Evolutionary conservation across 2,888 invertebrate species (phyloP).

Genomic region (Ormyrus nitidulus): DNA sequence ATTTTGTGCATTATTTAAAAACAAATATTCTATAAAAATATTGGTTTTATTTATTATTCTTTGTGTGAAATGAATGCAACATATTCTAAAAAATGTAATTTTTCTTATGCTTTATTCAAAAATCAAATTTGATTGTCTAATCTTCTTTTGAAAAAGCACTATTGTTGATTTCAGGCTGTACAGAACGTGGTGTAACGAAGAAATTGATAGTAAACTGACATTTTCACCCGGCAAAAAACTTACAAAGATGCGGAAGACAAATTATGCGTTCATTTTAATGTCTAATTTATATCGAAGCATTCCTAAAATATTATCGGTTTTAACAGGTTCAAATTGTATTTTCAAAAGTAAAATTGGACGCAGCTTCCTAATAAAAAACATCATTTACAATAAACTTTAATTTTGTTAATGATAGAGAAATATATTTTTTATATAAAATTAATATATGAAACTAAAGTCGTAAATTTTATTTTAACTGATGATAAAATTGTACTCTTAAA

Average conservation of each 20-base stretch:
- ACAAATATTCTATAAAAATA: slow-evolving; percentile 49
- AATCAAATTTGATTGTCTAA: slow-evolving; percentile 32
- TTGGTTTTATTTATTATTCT: slow-evolving; percentile 40
- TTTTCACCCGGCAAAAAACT: slow-evolving; percentile 51
- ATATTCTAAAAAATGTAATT: slow-evolving; percentile 25
- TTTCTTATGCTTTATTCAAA: slow-evolving; percentile 41
- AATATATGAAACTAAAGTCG: slow-evolving; percentile 26
- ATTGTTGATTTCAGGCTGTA: slow-evolving; percentile 57
- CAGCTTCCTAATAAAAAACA: slow-evolving; percentile 35
- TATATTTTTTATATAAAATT: slow-evolving; percentile 32
- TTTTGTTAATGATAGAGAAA: slow-evolving; percentile 28
- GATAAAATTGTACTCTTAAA: slow-evolving; percentile 19
- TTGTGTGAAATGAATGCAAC: slow-evolving; percentile 33
- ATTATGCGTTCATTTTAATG: slow-evolving; percentile 51
- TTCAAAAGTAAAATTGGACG: slow-evolving; percentile 31
- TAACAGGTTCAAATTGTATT: slow-evolving; percentile 7
- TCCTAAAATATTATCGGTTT: slow-evolving; percentile 36
- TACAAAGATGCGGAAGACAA: slow-evolving; percentile 53
- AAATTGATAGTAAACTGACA: slow-evolving; percentile 50
- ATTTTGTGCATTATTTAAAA: slow-evolving; percentile 50
- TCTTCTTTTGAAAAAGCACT: slow-evolving; percentile 37
- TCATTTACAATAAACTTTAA: slow-evolving; percentile 36
- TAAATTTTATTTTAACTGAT: slow-evolving; percentile 7
- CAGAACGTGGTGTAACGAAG: slow-evolving; percentile 56
- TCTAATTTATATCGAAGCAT: slow-evolving; percentile 40